These are phyloP conservation scores for Acanthosepion pharaonis DNA, from an alignment of 2,888 invertebrate genomes.

Conservation along the genomic window DNA sequence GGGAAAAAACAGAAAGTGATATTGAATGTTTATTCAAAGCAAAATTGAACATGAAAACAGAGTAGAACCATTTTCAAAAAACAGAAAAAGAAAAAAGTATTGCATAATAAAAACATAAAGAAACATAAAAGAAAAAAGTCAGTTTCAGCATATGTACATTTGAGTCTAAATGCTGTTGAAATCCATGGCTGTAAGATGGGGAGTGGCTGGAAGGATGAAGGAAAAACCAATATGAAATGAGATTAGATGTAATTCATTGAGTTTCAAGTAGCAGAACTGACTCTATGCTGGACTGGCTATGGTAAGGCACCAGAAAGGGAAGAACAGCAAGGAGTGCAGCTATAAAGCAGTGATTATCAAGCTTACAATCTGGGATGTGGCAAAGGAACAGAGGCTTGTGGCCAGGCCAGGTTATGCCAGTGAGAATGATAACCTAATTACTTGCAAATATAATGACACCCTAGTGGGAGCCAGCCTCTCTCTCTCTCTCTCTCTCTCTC, in stretches of 20 bases:
- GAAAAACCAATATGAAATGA: not conserved
- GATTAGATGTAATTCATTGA: not conserved
- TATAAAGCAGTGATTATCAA: slow-evolving; percentile 4
- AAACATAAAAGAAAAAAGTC: not conserved
- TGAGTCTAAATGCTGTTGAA: not conserved
- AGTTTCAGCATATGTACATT: not conserved
- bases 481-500: not conserved
- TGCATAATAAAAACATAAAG: too few relatives aligned
- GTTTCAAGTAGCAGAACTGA: slow-evolving; percentile 7
- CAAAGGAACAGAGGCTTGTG: slow-evolving; percentile 7
- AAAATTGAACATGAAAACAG: too few relatives aligned
- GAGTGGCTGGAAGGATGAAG: not conserved
- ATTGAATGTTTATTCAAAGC: too few relatives aligned
- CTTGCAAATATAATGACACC: slow-evolving; percentile 33
- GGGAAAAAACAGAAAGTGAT: too few relatives aligned
- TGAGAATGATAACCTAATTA: slow-evolving; percentile 33
- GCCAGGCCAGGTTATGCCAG: slow-evolving; percentile 33
- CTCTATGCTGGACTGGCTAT: not conserved
- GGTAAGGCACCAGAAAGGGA: not conserved
- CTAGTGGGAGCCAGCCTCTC: not conserved
- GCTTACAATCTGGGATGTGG: slow-evolving; percentile 1
- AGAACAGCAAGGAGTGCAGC: not conserved
- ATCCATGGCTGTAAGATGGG: not conserved
- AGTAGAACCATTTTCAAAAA: too few relatives aligned
- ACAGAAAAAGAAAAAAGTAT: too few relatives aligned